Conservation (phyloP, 23 tunicate species). For the Ciona savignyi region DNA sequence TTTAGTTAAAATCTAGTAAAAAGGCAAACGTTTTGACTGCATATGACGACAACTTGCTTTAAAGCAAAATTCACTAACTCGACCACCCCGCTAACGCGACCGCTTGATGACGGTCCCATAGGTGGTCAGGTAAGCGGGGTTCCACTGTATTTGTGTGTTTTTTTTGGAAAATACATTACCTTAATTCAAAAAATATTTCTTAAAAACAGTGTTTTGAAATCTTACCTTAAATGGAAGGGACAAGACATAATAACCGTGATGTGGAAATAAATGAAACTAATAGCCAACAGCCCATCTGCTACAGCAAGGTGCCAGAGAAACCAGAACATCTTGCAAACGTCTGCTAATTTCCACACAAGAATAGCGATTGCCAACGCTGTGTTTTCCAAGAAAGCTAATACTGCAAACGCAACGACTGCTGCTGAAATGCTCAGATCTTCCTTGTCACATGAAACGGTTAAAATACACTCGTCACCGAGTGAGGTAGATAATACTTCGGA, state of each 20-base stretch:
- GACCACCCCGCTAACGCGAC: no score
- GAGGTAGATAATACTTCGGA: no score
- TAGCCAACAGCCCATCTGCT: conserved; percentile 38
- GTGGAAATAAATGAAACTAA: conserved; percentile 29
- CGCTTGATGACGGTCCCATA: no score
- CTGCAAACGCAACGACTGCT: conserved; percentile 7
- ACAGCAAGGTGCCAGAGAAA: conserved; percentile 67
- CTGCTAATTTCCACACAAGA: conserved; percentile 13
- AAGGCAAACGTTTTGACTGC: no score
- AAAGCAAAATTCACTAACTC: no score
- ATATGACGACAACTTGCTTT: no score
- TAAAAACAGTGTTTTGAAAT: neutral
- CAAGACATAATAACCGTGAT: conserved; percentile 16
- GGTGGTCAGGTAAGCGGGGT: no score
- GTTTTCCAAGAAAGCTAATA: conserved; percentile 28
- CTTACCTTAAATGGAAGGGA: conserved; percentile 34
- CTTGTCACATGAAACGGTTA: conserved; percentile 1
- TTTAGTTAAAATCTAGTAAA: no score
- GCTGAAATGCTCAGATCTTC: conserved; percentile 10
- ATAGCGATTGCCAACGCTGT: conserved; percentile 12
- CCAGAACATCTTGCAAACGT: conserved; percentile 40
- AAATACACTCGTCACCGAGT: no score
- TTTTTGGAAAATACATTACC: no score
- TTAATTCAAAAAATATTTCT: no score
- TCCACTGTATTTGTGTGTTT: no score